Percentiles rank a stretch among this genome's conserved stretches.
These are phyloP conservation scores for Cerceris ruficornis DNA, from an alignment of 2,888 invertebrate genomes.

Conservation along the genomic window DNA sequence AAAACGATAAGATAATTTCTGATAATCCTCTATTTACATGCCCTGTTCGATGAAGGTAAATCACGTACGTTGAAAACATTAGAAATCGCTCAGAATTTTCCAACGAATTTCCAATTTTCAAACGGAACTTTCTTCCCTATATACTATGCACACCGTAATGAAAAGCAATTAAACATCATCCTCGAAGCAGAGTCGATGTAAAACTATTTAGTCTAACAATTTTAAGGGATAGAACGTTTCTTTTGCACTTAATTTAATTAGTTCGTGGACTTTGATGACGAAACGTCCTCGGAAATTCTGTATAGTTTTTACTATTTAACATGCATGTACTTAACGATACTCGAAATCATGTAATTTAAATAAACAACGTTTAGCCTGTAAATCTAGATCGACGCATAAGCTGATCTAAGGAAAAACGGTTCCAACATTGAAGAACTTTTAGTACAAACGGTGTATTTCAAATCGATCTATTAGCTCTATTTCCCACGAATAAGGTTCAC, in stretches of 20 bases:
- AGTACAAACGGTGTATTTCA: no score
- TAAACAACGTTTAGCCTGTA: constrained; percentile 8
- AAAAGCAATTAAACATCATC: background rate
- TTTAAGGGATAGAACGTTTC: constrained; percentile 10
- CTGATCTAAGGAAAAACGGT: no score
- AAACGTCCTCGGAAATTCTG: constrained; percentile 16
- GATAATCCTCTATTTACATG: no score
- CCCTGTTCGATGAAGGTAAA: no score
- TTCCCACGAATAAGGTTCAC: no score
- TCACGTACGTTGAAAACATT: no score
- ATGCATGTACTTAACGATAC: background rate
- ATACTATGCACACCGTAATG: background rate
- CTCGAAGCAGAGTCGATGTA: background rate
- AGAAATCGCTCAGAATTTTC: background rate
- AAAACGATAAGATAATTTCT: no score
- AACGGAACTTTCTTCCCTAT: background rate
- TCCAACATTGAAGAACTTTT: no score
- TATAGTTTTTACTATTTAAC: constrained; percentile 34
- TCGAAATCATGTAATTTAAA: constrained; percentile 25
- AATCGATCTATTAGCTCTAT: no score
- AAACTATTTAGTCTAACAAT: constrained; percentile 14
- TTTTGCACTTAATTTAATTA: constrained; percentile 16
- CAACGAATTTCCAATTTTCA: no score
- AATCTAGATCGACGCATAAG: constrained; percentile 6
- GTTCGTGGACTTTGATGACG: background rate